Percentiles rank a stretch among this genome's conserved stretches.
These are phyloP conservation scores for Dasyurus viverrinus DNA, from an alignment of 2,113 vertebrate species.

Conservation along the genomic window DNA sequence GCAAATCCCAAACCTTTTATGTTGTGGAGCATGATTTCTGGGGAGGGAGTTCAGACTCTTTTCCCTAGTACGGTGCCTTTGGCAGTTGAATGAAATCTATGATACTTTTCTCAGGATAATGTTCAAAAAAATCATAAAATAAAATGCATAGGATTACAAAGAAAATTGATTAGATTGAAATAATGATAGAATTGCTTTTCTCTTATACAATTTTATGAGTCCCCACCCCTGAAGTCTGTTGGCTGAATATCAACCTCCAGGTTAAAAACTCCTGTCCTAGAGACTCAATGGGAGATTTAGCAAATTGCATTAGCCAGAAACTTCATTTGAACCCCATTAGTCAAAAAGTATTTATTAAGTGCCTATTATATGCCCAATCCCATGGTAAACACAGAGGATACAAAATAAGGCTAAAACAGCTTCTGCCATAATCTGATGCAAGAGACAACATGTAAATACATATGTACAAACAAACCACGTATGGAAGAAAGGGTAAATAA, in stretches of 20 bases:
- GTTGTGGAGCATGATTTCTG: neutral
- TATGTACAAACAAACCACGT: neutral
- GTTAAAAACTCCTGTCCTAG: neutral
- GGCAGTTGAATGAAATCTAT: neutral
- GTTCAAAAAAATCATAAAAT: neutral
- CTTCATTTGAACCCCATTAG: neutral
- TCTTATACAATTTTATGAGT: neutral
- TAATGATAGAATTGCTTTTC: neutral
- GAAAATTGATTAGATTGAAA: neutral
- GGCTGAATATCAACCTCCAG: neutral
- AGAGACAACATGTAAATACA: neutral
- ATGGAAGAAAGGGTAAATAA: neutral
- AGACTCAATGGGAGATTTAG: neutral
- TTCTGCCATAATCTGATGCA: neutral
- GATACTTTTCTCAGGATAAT: neutral
- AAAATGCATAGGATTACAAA: neutral
- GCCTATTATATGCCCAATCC: neutral
- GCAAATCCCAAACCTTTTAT: neutral
- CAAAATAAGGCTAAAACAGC: neutral
- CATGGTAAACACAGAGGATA: neutral
- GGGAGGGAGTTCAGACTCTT: neutral
- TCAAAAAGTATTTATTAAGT: neutral
- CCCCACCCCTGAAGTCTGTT: neutral
- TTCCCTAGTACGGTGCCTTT: neutral
- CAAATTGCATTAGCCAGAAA: neutral